A percentile compares a stretch with the other conserved stretches of the same genome.
These are phyloP conservation scores for Drosophila willistoni DNA, from an alignment of 1,140 invertebrate genomes.

Conservation along the genomic window DNA sequence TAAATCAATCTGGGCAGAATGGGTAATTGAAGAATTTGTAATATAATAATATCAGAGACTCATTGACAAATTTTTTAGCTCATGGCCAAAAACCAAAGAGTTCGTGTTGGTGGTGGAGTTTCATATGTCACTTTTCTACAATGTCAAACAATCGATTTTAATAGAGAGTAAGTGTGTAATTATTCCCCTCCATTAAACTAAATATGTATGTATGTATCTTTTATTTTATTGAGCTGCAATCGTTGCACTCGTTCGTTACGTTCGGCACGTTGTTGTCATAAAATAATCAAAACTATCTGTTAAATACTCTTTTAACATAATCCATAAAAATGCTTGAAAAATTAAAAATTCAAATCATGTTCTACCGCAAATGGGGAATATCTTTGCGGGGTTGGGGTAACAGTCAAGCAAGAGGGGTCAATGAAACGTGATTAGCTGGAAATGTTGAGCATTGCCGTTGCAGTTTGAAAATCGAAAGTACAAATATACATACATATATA, in stretches of 20 bases:
- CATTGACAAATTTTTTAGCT: constrained; percentile 2
- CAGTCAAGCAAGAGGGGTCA: not conserved
- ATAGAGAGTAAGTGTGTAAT: constrained; percentile 26
- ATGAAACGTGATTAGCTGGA: constrained; percentile 50
- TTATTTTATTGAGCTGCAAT: constrained; percentile 20
- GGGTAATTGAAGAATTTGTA: constrained; percentile 2
- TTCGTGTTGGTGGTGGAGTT: constrained; percentile 13
- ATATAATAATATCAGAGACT: constrained; percentile 8
- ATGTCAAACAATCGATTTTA: constrained; percentile 26
- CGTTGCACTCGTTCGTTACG: constrained; percentile 37
- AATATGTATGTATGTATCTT: constrained; percentile 18
- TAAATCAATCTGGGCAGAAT: constrained; percentile 17
- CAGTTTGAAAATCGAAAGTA: constrained; percentile 43
- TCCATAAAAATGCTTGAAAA: constrained; percentile 50
- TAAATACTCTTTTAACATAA: constrained; percentile 66
- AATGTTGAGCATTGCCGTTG: constrained; percentile 33
- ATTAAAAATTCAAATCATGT: constrained; percentile 68
- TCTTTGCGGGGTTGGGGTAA: not conserved
- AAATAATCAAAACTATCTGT: constrained; percentile 72
- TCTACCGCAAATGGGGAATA: not conserved
- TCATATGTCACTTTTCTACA: constrained; percentile 14
- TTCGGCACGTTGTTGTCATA: constrained; percentile 72
- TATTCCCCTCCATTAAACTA: constrained; percentile 17
- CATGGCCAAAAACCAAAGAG: constrained; percentile 6
- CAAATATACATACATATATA: constrained; percentile 28